Percentiles rank a stretch among this genome's conserved stretches.
Evolutionary conservation across 2,888 invertebrate species (phyloP).

Genomic region (Archaeoteleia sp.): DNA sequence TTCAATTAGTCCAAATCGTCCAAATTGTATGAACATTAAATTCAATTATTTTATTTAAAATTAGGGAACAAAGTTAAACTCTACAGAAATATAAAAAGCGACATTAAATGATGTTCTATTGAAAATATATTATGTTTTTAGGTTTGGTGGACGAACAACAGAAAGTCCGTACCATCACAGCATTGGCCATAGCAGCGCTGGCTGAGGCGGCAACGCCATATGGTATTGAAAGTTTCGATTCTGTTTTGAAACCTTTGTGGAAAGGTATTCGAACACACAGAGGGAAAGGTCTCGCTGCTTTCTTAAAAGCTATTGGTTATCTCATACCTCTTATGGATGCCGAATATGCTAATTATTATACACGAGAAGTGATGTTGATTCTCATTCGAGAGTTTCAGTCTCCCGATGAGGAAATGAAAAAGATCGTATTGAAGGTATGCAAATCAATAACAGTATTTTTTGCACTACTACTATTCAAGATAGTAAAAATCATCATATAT

Average conservation of each 20-base stretch:
- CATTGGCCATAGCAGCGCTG: conserved; percentile 96
- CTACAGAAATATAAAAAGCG: too few species aligned
- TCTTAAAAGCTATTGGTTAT: conserved; percentile 99
- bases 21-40: too few species aligned
- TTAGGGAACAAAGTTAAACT: too few species aligned
- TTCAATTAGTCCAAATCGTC: too few species aligned
- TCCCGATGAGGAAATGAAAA: conserved; percentile 99
- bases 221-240: conserved; percentile 99
- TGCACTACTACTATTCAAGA: too few species aligned
- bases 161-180: conserved; percentile 99
- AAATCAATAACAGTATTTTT: conserved; percentile 6
- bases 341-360: conserved; percentile 99
- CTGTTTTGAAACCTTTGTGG: conserved; percentile 99
- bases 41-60: too few species aligned
- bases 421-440: conserved; percentile 95
- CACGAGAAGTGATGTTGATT: conserved; percentile 99
- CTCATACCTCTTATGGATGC: conserved; percentile 99
- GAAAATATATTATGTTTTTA: conserved; percentile 69
- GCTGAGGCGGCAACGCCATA: conserved; percentile 99
- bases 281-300: conserved; percentile 97
- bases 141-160: conserved; percentile 98
- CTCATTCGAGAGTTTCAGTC: conserved; percentile 99
- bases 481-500: too few species aligned
- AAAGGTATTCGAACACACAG: conserved; percentile 96
- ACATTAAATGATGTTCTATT: too few species aligned